Evolutionary conservation across 2,113 vertebrate genomes (phyloP), one percentile per base, ranked within the genome.

Genomic region (Enhydra lutris): DNA sequence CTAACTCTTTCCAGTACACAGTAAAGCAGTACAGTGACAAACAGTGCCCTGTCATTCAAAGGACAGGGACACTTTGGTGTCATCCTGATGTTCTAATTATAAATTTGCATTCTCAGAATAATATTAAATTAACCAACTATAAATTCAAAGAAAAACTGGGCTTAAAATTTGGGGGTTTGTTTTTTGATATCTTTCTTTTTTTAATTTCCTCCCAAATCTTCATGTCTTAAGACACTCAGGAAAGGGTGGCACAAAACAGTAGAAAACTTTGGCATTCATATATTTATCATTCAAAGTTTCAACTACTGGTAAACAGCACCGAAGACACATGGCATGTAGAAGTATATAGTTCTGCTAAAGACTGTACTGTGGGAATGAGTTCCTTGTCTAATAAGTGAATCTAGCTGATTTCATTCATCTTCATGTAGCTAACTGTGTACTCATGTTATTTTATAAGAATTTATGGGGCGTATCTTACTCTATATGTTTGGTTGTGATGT

Each of bases 1-100:
- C 85, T 94, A 94, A 85, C 95, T 97, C 45, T 73, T 92, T 63
- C 76, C 76, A 90, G 57, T 18, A 67, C 36, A 67, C 26, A 89
- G 50, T 52, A 95, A 97, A 97, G 26, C 21, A 61, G 14, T 3
- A 7, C 42, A 34, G 2, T 50, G 78, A 81, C 71, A 97, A 42
- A 20, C 67, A 47, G 31, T 11, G 20, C 14, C 91, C 42, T 87
- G 45, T 87, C 87, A 95, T 82, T 71, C 63, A 91, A n/a, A 83
- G 8, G 57, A 74, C 29, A 73, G 82, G 59, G 5, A 2, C 31
- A 81, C 23, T 63, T 50, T 39, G 59, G 39, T n/a, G 61, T 91
- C 34, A 47, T 86, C 36, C 76, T 78, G 20, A 21, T 24, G 29
- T 73, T 50, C 79, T 67, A 67, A 50, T 39, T 42, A 39, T 21